Base-by-base conservation (phyloP, 2,113 vertebrate species). In the Anser cygnoides region DNA sequence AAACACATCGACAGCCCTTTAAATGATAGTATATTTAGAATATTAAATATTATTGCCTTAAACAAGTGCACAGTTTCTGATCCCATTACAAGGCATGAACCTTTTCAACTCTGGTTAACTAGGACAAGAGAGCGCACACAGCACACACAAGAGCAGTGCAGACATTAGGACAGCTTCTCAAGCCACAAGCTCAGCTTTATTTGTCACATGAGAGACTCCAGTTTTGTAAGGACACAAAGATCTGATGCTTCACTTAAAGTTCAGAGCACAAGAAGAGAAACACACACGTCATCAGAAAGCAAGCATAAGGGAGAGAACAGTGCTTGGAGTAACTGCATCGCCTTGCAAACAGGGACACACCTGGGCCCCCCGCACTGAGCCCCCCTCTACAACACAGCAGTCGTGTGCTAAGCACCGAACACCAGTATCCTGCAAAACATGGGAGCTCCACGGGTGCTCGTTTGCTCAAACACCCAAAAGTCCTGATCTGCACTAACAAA, bases 101-200 rank as follows among this genome's bases (percentile, higher is more conserved):
- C 68, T 92, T 59, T 39, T 57, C 59, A 73, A 62, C 37, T 73
- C 79, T 75, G 43, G 46, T 50, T 89, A 83, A 72, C 31, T 35
- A 46, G 46, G 33, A 26, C 25, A 26, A 71, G 85, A 84, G 31
- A 50, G 59, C 10, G 14, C 28, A 52, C 12, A 25, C 20, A 61
- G 87, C 72, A 80, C 10, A 43, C 4, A 29, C 26, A 74, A 71
- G 61, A 67, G 59, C 88, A 93, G 59, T 5, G 15, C 49, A 68
- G 67, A 44, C 7, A n/a, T 29, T 2, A 80, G 46, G 33, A 71
- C 52, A 54, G 37, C 41, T 71, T 11, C 12, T 52, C 52, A 16
- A 91, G 37, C 28, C 82, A 63, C 52, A 78, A 88, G 55, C 75
- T 76, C 55, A 84, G 88, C 54, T 85, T 44, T 39, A 61, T 46